phyloP scores from a whole-genome alignment of 1,140 invertebrate genomes.

The Ptiloglossa arizonensis region DNA sequence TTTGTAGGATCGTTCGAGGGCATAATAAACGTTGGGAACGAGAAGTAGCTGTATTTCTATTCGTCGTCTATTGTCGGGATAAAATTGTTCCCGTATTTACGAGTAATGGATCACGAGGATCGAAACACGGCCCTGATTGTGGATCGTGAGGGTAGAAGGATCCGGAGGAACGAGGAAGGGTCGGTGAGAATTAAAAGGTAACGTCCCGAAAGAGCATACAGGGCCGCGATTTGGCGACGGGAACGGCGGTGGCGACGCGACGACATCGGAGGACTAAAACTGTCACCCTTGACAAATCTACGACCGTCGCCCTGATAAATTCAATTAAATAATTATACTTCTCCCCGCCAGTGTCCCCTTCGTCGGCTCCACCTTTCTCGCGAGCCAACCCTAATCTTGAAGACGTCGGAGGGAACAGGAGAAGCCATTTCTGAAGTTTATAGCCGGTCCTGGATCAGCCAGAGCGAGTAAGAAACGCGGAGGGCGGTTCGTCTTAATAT shows the following conservation, averaged over 20 bases:
- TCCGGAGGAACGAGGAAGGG: not conserved
- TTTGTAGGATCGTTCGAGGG: too few species aligned
- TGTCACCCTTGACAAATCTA: constrained; percentile 69
- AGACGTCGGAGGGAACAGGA: constrained; percentile 37
- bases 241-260: constrained; percentile 33
- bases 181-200: constrained; percentile 31
- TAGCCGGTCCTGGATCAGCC: constrained; percentile 75
- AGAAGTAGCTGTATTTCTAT: too few species aligned
- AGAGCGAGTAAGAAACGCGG: constrained; percentile 50
- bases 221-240: constrained; percentile 37
- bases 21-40: too few species aligned
- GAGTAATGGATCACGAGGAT: constrained; percentile 47
- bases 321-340: constrained; percentile 80
- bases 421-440: constrained; percentile 76
- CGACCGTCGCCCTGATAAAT: constrained; percentile 74
- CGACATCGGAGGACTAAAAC: constrained; percentile 54
- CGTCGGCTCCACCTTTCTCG: constrained; percentile 14
- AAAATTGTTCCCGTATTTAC: too few species aligned
- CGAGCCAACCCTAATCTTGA: constrained; percentile 30
- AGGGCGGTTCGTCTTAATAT: constrained; percentile 80
- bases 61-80: too few species aligned
- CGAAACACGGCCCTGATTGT: not conserved
- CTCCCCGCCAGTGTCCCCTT: not conserved
- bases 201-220: constrained; percentile 26
- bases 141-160: not conserved